Evolutionary conservation across 1,140 invertebrate species (phyloP), one percentile per base, ranked within the genome.

Genomic region (Drosophila jambulina): DNA sequence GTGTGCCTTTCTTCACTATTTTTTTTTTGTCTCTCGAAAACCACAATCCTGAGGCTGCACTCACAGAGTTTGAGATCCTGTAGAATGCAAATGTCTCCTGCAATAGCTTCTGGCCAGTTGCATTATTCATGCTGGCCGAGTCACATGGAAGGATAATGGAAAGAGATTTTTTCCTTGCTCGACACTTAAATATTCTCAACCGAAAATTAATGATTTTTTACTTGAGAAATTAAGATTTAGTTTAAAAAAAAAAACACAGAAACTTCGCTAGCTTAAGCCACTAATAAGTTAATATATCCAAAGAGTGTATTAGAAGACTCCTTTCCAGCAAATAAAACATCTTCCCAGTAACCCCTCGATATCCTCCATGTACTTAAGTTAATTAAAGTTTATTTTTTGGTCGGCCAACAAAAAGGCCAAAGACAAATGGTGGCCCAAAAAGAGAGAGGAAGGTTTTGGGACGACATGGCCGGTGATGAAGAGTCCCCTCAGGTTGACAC

Each of bases 361-460:
- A 56, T 38, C 53, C 53, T n/a, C 27, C 51, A 40, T 69, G 59
- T 79, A 84, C 84, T 88, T 88, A 90, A 88, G 65, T 81, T 88
- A 88, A 90, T 88, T 90, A 90, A 90, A 90, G 65, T 77, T 69
- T 69, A 65, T 65, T 82, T 80, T 87, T 64, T 51, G 58, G 61
- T 59, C 58, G 53, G 69, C 67, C 53, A 23, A 51, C 57, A 70
- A 62, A 36, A 75, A 75, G 67, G 67, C 69, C 70, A 79, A 69
- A 72, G 83, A 86, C 67, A 86, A 87, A 87, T 75, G 59, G 62
- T 17, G 27, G 48, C 12, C 15, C 13, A 21, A 60, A 45, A 56
- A 29, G 13, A 21, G 8, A 19, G 34, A 15, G 29, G 13, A 9
- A 23, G 34, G 45, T 45, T 23, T 56, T 43, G 45, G 45, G 19